phyloP scores from a whole-genome alignment of 37 sponge, comb jelly and placozoan species.

The Hormiphora californensis region DNA sequence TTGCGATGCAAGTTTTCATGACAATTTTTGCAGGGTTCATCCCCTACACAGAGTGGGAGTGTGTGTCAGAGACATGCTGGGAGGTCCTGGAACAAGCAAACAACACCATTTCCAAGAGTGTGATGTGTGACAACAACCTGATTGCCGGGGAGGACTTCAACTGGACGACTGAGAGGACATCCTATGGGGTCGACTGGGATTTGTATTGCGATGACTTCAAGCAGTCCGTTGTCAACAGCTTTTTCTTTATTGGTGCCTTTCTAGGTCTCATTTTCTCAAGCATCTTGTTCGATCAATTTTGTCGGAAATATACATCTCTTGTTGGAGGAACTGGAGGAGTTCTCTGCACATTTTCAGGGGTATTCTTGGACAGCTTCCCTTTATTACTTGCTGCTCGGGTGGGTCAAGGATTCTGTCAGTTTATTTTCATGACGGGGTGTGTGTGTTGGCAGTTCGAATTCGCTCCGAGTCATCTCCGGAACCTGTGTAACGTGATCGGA shows the following conservation, averaged over 20 bases:
- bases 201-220: too few species aligned
- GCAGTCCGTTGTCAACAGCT: neutral
- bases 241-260: slow-evolving; percentile 17
- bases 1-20: too few species aligned
- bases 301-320: neutral
- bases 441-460: neutral
- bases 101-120: too few species aligned
- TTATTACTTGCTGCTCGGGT: neutral
- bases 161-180: too few species aligned
- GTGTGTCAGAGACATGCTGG: too few species aligned
- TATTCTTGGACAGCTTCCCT: neutral
- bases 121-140: too few species aligned
- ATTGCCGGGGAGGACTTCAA: too few species aligned
- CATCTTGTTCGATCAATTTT: neutral
- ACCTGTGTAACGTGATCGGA: neutral
- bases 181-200: too few species aligned
- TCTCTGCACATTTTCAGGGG: neutral
- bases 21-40: too few species aligned
- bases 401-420: neutral
- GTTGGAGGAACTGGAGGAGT: neutral
- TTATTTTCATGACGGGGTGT: neutral
- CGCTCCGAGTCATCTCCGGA: neutral
- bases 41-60: too few species aligned
- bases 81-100: too few species aligned
- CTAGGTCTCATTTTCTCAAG: neutral